Percentiles rank a stretch among this genome's conserved stretches.
Conservation (phyloP, 2,113 vertebrate genomes). For the Geococcyx californianus region DNA sequence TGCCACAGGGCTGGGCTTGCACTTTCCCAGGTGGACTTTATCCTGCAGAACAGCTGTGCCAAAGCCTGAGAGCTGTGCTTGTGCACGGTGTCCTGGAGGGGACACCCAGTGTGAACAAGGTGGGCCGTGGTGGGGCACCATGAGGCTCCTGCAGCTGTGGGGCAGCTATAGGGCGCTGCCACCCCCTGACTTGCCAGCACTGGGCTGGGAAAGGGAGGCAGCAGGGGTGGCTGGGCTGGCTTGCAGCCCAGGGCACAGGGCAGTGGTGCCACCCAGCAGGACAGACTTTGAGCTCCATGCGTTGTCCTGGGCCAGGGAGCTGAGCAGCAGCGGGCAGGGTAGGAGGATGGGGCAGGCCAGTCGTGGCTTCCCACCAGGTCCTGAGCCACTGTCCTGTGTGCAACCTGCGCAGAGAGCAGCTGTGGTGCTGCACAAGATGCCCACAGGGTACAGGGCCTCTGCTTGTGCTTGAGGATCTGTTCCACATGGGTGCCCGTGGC, state of each 20-base stretch:
- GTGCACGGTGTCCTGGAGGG: not conserved
- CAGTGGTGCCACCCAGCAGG: not conserved
- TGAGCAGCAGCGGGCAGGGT: not conserved
- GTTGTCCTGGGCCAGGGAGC: not conserved
- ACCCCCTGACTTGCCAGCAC: not conserved
- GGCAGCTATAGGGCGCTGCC: not conserved
- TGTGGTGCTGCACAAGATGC: fast-evolving
- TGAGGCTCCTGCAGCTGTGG: not conserved
- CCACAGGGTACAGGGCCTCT: not conserved
- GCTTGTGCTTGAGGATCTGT: not conserved
- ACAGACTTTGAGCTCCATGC: not conserved
- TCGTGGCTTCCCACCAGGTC: fast-evolving
- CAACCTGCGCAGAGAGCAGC: not conserved
- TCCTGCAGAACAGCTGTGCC: not conserved
- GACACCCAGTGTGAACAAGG: fast-evolving
- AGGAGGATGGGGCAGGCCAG: not conserved
- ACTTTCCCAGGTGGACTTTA: not conserved
- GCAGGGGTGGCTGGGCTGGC: not conserved
- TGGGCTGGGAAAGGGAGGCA: not conserved
- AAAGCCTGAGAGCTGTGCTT: not conserved
- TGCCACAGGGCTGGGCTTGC: not conserved
- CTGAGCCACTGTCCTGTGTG: fast-evolving
- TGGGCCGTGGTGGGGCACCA: fast-evolving
- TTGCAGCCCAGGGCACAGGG: not conserved
- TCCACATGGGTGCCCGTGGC: fast-evolving